Base-by-base conservation (phyloP, 2,888 invertebrate genomes). In the Lottia gigantea region DNA sequence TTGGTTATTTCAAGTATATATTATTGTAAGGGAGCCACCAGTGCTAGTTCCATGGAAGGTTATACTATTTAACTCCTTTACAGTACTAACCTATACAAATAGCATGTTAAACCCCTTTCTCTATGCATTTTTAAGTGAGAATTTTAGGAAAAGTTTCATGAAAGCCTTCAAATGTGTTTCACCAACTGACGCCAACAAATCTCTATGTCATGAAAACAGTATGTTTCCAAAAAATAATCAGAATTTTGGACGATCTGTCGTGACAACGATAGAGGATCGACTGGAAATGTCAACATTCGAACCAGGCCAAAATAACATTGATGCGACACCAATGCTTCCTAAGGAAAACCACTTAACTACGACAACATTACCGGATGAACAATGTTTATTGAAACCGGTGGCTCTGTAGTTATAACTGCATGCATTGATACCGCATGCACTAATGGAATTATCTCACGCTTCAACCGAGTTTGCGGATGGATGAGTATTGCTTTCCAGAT, bases 61-160 rank as follows among this genome's bases (percentile, higher is more conserved):
- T 19, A 76, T 79, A 23, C 74, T 87, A 47, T 85, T 85, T 70
- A 85, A 83, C 76, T 80, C 79, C 23, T 81, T 87, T 71, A 87
- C 86, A 8, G 80, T 87, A 16, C 75, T 88, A 67, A 83, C 84
- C 66, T 87, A 84, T 73, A 82, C 87, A 61, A 88, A 88, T 77
- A 86, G 86, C 76, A 85, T 86, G 82, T 75, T 87, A 8, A 88
- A 88, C 71, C 88, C 88, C 0, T 73, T 88, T 40, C 77, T 88
- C 47, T 88, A 88, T 75, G 87, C 87, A 49, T 88, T 87, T 76
- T 79, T 88, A 46, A 86, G 86, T 76, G 87, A 87, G 61, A 86
- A 87, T 71, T 88, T 88, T 71, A 78, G 87, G 49, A 85, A 85
- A 75, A 86, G 85, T 72, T 87, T 88, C 77, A 72, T 83, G 64